Evolutionary conservation across 2,113 vertebrate species (phyloP), one percentile per base, ranked within the genome.

Genomic region (Haemorhous mexicanus): DNA sequence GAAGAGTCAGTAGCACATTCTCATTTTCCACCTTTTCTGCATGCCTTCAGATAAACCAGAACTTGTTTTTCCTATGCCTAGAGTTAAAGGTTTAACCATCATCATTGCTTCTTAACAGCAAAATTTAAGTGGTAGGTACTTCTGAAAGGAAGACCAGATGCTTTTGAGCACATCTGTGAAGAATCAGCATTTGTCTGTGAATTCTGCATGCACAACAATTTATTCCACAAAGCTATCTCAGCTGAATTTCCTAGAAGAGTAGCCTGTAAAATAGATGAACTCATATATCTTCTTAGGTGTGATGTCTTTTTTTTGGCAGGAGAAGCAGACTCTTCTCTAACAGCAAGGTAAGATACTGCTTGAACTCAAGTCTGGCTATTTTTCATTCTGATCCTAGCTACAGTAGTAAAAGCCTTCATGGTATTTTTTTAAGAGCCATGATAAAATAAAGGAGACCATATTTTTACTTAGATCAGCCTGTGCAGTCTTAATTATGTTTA

Each of bases 231-330:
- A 85, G 62, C 78, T 16, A 91, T 56, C 74, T 95, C 84, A 91
- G 91, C 89, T 91, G 75, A 94, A 91, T 91, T 92, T 93, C 74
- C 66, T 94, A 73, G 53, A 94, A 84, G 30, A 82, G 69, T 87
- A 95, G 46, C 78, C 83, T 89, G 56, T 87, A 89, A 95, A 92
- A 72, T 41, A 96, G 82, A 95, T 93, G 93, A 94, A 84, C 73
- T 89, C 86, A 89, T 94, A 72, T 82, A 93, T 95, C 94, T 96
- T 90, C 88, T 89, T 69, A 62, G 79, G 62, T 95, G 74, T 76
- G 88, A 70, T 92, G 62, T 81, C 78, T 90, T 43, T 69, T 62
- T 84, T 80, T 77, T 94, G 92, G 83, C 88, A 95, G 59, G 18
- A 86, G 39, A 21, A 77, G 21, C n/a, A 68, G 52, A 49, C 32